Base-by-base conservation (phyloP, 2,113 vertebrate species). In the Antennarius striatus region DNA sequence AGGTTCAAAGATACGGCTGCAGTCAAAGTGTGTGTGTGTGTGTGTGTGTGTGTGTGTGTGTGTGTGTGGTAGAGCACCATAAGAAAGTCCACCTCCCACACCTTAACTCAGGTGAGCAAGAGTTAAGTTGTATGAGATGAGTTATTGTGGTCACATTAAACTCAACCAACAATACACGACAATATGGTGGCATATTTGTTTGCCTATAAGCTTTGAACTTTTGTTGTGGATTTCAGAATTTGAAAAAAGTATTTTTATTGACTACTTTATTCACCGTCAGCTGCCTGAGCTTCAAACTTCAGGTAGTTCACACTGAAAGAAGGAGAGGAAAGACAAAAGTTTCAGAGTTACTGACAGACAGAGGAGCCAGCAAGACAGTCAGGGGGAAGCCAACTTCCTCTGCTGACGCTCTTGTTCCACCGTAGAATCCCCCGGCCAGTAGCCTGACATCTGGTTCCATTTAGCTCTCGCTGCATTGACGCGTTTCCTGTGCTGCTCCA, bases 401-500 rank as follows among this genome's bases (percentile, higher is more conserved):
- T 80, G 63, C 76, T 91, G 92, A 93, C 88, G 83, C 84, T 85
- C 89, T 91, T 81, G 83, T 94, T 94, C 91, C 87, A 73, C 72
- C 85, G 63, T 42, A 91, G 93, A 91, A 93, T 89, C 88, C 92
- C 90, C 89, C 84, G 82, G 73, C 79, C 62, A 81, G 81, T 84
- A 85, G 87, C 58, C 86, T 86, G 67, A 93, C 94, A 94, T 94
- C 94, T 95, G 94, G 80, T 93, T 92, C 90, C 77, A 90, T 85
- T 94, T 91, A 89, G 77, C 77, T 84, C 68, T 82, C 62, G 91
- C 89, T 83, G 72, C 91, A 86, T 56, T 95, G 94, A 94, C 91
- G 92, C 49, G 92, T 87, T 96, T 95, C 95, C 94, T 94, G 91
- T 84, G 87, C 88, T 87, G 88, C 78, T 82, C 82, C 82, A 87